These are phyloP conservation scores for Laticauda laticaudata DNA, from an alignment of 2,113 vertebrate species.

Conservation along the genomic window DNA sequence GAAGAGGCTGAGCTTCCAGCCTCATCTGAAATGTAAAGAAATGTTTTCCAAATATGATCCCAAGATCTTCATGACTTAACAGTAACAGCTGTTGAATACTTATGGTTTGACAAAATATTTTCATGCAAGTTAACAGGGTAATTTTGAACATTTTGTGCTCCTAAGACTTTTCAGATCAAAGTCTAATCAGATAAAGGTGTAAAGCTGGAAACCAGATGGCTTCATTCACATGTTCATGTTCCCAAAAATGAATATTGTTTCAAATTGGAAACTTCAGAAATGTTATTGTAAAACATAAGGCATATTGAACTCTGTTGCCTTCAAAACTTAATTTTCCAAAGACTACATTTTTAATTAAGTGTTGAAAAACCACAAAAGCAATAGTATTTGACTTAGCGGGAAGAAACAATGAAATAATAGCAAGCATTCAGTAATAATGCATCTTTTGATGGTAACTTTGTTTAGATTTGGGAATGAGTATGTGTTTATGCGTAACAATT, in stretches of 20 bases:
- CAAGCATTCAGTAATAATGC: neutral
- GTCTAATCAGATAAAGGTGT: neutral
- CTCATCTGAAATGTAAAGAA: constrained; percentile 34
- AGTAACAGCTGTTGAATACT: constrained; percentile 15
- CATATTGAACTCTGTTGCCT: neutral
- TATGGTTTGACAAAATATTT: constrained; percentile 11
- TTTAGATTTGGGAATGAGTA: neutral
- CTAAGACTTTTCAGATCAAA: neutral
- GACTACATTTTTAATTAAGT: neutral
- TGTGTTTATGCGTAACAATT: neutral
- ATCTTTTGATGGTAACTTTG: neutral
- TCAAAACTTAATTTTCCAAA: neutral
- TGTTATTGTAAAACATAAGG: neutral
- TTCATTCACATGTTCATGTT: neutral
- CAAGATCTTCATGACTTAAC: neutral
- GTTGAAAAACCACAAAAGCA: neutral
- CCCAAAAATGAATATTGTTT: neutral
- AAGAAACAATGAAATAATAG: neutral
- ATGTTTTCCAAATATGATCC: constrained; percentile 27
- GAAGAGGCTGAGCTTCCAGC: constrained; percentile 22
- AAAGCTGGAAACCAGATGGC: neutral
- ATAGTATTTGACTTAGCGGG: neutral
- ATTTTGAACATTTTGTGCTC: constrained; percentile 3
- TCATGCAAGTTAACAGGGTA: neutral
- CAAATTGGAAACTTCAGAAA: neutral